These are phyloP conservation scores for Sus scrofa DNA, from an alignment of 2,113 vertebrate genomes.

Conservation along the genomic window DNA sequence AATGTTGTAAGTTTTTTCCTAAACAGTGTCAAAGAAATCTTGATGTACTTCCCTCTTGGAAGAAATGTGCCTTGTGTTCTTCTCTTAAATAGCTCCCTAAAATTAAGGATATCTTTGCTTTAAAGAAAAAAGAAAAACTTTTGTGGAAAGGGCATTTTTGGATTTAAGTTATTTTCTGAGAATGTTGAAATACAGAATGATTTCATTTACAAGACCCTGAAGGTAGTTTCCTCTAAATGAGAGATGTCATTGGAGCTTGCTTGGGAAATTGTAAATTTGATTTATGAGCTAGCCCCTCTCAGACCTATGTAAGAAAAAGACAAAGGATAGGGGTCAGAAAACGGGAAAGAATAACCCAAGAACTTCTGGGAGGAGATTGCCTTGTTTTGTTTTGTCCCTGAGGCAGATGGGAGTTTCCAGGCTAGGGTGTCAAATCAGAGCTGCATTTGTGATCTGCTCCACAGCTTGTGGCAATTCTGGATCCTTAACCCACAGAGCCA, in stretches of 20 bases:
- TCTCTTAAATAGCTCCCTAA: not conserved
- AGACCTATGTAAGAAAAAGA: not conserved
- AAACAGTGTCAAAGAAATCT: conserved; percentile 49
- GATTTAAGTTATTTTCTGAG: conserved; percentile 25
- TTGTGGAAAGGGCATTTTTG: not conserved
- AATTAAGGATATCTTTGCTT: not conserved
- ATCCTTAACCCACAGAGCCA: no score
- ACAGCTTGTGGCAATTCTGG: no score
- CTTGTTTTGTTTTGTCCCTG: not conserved
- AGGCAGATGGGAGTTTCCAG: no score
- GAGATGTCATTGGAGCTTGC: not conserved
- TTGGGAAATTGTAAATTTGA: not conserved
- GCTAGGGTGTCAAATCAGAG: no score
- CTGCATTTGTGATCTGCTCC: no score
- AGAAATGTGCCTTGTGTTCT: conserved; percentile 20
- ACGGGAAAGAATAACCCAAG: not conserved
- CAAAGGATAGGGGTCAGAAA: not conserved
- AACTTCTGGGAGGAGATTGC: not conserved
- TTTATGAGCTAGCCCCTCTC: not conserved
- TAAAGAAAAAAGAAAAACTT: not conserved
- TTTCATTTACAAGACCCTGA: not conserved
- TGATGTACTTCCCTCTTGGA: not conserved
- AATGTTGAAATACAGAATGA: conserved; percentile 28
- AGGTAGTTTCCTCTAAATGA: conserved; percentile 26
- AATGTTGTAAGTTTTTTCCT: not conserved